Conservation (phyloP, 1,140 invertebrate genomes). For the Venustaconcha ellipsiformis region DNA sequence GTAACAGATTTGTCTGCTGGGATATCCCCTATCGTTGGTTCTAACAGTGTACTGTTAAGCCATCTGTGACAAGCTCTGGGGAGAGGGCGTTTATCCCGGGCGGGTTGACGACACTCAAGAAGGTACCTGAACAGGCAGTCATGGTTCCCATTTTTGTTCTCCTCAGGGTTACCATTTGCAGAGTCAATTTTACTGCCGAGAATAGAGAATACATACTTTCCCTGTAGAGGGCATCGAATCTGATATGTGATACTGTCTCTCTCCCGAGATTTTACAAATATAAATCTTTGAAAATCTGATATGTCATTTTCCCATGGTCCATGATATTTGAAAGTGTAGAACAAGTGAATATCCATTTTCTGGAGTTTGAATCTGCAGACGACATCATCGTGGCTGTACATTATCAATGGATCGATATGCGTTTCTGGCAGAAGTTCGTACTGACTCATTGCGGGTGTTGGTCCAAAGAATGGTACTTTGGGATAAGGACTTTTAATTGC, state of each 20-base stretch:
- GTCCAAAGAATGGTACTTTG: constrained; percentile 62
- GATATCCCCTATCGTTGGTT: constrained; percentile 62
- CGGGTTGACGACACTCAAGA: constrained; percentile 60
- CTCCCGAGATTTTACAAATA: constrained; percentile 56
- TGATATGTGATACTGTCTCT: constrained; percentile 54
- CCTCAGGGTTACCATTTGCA: constrained; percentile 37
- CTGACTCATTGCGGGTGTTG: constrained; percentile 50
- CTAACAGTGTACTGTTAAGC: constrained; percentile 59
- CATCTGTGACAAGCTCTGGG: constrained; percentile 65
- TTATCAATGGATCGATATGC: constrained; percentile 61
- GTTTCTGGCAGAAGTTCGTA: constrained; percentile 56
- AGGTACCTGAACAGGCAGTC: constrained; percentile 65
- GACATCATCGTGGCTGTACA: constrained; percentile 59
- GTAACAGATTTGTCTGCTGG: constrained; percentile 45
- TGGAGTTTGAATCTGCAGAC: constrained; percentile 56
- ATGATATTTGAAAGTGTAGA: constrained; percentile 57
- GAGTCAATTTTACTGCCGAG: constrained; percentile 38
- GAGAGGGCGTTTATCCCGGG: constrained; percentile 55
- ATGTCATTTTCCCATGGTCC: constrained; percentile 51
- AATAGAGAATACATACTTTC: constrained; percentile 64
- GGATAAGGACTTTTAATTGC: constrained; percentile 55
- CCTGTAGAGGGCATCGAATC: constrained; percentile 61
- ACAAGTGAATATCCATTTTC: constrained; percentile 49
- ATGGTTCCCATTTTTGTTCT: constrained; percentile 43
- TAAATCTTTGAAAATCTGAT: constrained; percentile 61